phyloP scores from a whole-genome alignment of 2,797 vertebrate species.

The Glyptemys insculpta region DNA sequence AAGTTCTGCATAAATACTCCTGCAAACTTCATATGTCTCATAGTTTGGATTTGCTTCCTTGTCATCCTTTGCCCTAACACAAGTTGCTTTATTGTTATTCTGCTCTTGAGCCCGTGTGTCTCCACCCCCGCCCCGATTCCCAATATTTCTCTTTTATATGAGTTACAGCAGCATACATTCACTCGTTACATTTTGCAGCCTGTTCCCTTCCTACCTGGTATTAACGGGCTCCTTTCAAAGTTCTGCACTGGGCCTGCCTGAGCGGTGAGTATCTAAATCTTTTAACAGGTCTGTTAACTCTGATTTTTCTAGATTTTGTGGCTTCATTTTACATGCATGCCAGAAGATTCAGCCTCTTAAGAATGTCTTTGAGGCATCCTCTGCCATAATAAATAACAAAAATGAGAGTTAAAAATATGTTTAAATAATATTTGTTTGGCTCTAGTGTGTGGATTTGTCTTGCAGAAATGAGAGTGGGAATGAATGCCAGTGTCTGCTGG shows the following conservation, averaged over 20 bases:
- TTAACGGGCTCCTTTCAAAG: constrained; percentile 24
- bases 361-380: constrained; percentile 71
- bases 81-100: not conserved
- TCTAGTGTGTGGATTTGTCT: constrained; percentile 8
- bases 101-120: not conserved
- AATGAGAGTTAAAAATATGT: constrained; percentile 60
- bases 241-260: constrained; percentile 37
- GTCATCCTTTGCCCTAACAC: not conserved
- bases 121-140: not conserved
- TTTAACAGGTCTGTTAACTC: constrained; percentile 67
- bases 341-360: constrained; percentile 65
- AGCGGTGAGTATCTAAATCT: constrained; percentile 40
- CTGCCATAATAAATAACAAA: constrained; percentile 64
- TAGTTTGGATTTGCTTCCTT: constrained; percentile 11
- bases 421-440: constrained; percentile 45
- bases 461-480: constrained; percentile 28
- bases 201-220: constrained; percentile 21
- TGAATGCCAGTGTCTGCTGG: not conserved
- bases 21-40: constrained; percentile 16
- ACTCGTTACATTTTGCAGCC: constrained; percentile 27
- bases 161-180: constrained; percentile 29
- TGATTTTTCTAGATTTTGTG: constrained; percentile 69
- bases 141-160: constrained; percentile 25
- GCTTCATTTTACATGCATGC: constrained; percentile 55
- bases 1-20: not conserved